Conservation (phyloP, 2,797 vertebrate species). For the Luscinia luscinia region DNA sequence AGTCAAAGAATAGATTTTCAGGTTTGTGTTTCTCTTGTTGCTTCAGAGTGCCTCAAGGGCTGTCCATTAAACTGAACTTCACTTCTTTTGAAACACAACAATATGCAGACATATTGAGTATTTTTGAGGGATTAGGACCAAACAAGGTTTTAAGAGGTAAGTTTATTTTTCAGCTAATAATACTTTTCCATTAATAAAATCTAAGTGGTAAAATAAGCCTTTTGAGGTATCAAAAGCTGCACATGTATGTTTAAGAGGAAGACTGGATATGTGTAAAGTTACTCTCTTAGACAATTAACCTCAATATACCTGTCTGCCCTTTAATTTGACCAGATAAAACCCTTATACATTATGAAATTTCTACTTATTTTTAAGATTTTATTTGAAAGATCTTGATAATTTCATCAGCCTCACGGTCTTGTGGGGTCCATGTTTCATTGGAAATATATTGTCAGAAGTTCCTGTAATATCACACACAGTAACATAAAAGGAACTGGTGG, state of each 20-base stretch:
- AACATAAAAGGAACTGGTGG: neutral
- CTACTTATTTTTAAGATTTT: neutral
- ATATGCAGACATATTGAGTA: slow-evolving; percentile 71
- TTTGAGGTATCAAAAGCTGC: neutral
- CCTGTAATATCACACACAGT: neutral
- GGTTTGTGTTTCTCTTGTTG: neutral
- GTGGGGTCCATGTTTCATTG: neutral
- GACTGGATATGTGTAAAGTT: neutral
- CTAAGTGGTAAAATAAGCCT: neutral
- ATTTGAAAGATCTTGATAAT: neutral
- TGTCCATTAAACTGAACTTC: slow-evolving; percentile 82
- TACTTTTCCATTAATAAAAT: neutral
- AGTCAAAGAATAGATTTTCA: neutral
- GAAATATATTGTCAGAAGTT: neutral
- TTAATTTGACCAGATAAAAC: neutral
- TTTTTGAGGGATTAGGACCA: slow-evolving; percentile 87
- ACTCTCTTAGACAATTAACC: neutral
- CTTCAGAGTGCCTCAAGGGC: slow-evolving; percentile 78
- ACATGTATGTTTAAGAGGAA: neutral
- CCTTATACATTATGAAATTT: neutral
- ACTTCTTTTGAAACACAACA: slow-evolving; percentile 78
- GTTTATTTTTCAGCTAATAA: neutral
- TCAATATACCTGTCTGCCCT: neutral
- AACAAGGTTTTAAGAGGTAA: slow-evolving; percentile 83
- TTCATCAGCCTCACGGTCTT: neutral